Conservation (phyloP, 2,797 vertebrate species). For the Sebastes trivittatus region DNA sequence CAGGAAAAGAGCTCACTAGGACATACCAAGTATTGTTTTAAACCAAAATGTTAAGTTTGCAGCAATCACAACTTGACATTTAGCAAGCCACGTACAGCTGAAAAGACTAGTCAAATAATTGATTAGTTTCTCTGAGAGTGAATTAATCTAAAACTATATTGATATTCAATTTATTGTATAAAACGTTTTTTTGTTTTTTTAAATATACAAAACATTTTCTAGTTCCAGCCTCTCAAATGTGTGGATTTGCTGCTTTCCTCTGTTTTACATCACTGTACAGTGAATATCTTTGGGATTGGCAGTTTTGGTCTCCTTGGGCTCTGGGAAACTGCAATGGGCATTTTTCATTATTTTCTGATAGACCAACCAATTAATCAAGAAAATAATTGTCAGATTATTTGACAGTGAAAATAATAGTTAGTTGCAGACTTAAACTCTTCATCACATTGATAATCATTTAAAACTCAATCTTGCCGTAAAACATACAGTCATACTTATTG, state of each 20-base stretch:
- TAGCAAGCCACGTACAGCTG: background rate
- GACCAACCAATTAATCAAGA: background rate
- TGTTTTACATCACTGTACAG: no score
- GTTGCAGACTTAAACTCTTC: background rate
- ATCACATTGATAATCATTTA: background rate
- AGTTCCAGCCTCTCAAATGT: no score
- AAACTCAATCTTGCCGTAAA: background rate
- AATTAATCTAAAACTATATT: no score
- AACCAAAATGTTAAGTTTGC: no score
- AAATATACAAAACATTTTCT: no score
- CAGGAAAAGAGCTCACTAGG: background rate
- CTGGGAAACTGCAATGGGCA: background rate
- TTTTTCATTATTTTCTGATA: background rate
- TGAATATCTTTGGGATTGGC: no score
- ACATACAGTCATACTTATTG: background rate
- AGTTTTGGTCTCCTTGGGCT: no score
- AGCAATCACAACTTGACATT: background rate
- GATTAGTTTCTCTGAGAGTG: no score
- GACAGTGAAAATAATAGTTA: background rate
- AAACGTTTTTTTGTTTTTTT: no score
- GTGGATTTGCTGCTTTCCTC: no score
- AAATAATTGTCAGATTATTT: background rate
- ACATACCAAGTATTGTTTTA: background rate
- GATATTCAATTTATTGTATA: no score
- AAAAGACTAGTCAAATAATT: no score